A percentile compares a stretch with the other conserved stretches of the same genome.
These are phyloP conservation scores for Morus bassanus DNA, from an alignment of 2,797 vertebrate species.

Conservation along the genomic window DNA sequence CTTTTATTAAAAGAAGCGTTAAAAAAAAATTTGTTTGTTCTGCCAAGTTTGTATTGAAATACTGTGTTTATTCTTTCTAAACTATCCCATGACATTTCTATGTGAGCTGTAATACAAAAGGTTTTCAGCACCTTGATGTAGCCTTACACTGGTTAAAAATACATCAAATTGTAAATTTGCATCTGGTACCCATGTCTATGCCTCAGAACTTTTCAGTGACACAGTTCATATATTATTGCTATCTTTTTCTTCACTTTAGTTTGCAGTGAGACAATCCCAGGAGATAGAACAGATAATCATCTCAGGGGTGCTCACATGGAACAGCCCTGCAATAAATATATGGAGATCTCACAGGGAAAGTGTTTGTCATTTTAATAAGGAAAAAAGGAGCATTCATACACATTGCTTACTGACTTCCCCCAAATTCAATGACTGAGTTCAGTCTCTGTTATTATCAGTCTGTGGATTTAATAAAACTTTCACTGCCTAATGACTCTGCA, in stretches of 20 bases:
- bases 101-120: neutral
- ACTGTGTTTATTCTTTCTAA: neutral
- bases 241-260: neutral
- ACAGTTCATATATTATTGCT: neutral
- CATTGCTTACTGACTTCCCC: neutral
- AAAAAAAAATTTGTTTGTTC: neutral
- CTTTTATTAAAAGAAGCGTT: too few species aligned
- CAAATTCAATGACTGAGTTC: neutral
- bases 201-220: neutral
- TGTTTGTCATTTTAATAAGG: neutral
- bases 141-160: neutral
- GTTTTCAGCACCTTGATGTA: neutral
- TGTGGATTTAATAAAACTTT: neutral
- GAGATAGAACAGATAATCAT: neutral
- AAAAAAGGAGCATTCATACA: neutral
- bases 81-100: neutral
- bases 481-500: neutral
- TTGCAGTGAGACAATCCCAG: neutral
- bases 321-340: neutral
- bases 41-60: neutral
- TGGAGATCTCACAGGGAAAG: neutral
- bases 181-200: neutral
- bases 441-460: neutral
- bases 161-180: neutral
- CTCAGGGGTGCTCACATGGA: neutral